Conservation (phyloP, 2,113 vertebrate genomes). For the Albula glossodonta region DNA sequence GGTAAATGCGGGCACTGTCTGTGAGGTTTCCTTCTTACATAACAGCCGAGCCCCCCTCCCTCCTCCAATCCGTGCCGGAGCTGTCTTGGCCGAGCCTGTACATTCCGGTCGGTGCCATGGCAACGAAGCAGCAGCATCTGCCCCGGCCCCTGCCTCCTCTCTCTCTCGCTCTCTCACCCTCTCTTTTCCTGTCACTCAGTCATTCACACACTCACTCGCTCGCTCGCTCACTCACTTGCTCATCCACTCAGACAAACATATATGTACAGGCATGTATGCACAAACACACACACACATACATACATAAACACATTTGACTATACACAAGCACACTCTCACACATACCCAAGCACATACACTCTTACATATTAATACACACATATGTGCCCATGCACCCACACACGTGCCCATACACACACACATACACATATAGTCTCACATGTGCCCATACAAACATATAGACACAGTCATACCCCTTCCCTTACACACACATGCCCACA, state of each 20-base stretch:
- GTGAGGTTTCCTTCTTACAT: neutral
- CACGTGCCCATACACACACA: too few species aligned
- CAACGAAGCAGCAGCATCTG: neutral
- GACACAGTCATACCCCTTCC: neutral
- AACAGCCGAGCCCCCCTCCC: neutral
- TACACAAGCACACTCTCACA: neutral
- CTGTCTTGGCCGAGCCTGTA: constrained; percentile 8
- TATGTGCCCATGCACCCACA: constrained; percentile 10
- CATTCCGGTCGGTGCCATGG: neutral
- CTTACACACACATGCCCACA: too few species aligned
- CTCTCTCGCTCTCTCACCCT: neutral
- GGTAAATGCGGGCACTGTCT: neutral
- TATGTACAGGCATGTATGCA: neutral
- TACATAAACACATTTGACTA: neutral
- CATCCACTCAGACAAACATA: neutral
- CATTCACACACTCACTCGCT: neutral
- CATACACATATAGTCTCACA: too few species aligned
- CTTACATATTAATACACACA: constrained; percentile 11
- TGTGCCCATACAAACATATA: neutral
- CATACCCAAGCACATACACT: constrained; percentile 8
- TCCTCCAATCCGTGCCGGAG: neutral
- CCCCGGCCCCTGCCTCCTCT: neutral
- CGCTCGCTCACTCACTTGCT: too few species aligned
- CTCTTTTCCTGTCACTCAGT: neutral
- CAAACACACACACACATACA: neutral